These are phyloP conservation scores for Gobius niger DNA, from an alignment of 2,113 vertebrate genomes.

Conservation along the genomic window DNA sequence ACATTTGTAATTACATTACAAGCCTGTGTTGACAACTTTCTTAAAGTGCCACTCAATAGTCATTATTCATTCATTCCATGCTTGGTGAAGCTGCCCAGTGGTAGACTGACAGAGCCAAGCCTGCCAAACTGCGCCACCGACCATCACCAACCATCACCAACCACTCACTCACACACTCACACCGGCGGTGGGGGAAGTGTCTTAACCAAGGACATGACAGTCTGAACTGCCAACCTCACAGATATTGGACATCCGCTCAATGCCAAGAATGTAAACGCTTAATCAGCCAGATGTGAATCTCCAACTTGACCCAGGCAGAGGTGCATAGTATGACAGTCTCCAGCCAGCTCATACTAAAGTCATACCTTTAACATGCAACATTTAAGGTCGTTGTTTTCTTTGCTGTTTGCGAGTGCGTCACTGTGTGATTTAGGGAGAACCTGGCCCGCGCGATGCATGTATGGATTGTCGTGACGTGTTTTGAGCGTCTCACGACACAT, in stretches of 20 bases:
- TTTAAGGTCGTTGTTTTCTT: conserved; percentile 11
- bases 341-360: conserved; percentile 14
- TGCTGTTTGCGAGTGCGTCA: conserved; percentile 21
- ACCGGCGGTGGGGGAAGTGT: too few relatives aligned
- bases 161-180: too few relatives aligned
- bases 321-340: conserved; percentile 33
- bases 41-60: too few relatives aligned
- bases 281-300: conserved; percentile 44
- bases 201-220: too few relatives aligned
- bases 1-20: too few relatives aligned
- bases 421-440: conserved; percentile 22
- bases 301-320: not conserved
- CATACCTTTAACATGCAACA: conserved; percentile 33
- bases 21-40: too few relatives aligned
- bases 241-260: conserved; percentile 2
- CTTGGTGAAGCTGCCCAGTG: too few relatives aligned
- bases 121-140: too few relatives aligned
- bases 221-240: too few relatives aligned
- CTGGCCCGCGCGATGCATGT: conserved; percentile 40
- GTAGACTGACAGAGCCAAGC: too few relatives aligned
- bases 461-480: conserved; percentile 56
- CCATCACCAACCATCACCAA: too few relatives aligned
- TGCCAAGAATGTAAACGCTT: conserved; percentile 41
- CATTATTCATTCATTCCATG: too few relatives aligned
- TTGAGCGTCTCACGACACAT: conserved; percentile 58